Evolutionary conservation across 2,888 invertebrate species (phyloP).

Genomic region (Sipunculus nudus): DNA sequence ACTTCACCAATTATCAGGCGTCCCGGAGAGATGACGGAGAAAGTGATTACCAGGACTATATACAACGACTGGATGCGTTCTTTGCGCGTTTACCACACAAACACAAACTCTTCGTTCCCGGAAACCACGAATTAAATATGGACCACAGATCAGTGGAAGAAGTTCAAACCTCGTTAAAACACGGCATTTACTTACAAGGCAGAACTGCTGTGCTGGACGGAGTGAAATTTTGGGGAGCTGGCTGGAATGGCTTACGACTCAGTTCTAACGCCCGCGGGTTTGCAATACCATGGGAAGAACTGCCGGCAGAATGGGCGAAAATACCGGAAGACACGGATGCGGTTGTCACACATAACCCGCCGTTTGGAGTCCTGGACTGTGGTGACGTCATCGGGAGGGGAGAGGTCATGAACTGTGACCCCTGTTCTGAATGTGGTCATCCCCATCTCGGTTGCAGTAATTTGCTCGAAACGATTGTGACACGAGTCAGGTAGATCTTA

Average conservation of each 20-base stretch:
- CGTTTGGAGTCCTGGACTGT: slow-evolving; percentile 52
- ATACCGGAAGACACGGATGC: slow-evolving; percentile 55
- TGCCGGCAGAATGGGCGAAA: slow-evolving; percentile 46
- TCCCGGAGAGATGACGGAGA: slow-evolving; percentile 20
- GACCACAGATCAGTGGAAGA: slow-evolving; percentile 33
- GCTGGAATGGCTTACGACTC: slow-evolving; percentile 51
- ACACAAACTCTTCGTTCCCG: slow-evolving; percentile 58
- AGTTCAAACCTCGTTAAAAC: slow-evolving; percentile 43
- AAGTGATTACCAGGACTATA: slow-evolving; percentile 31
- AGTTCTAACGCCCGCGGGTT: slow-evolving; percentile 50
- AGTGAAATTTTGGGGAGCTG: slow-evolving; percentile 56
- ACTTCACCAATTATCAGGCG: slow-evolving; percentile 46
- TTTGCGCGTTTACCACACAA: slow-evolving; percentile 51
- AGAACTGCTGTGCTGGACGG: slow-evolving; percentile 46
- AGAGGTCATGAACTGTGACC: background rate
- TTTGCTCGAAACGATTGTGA: too few relatives aligned
- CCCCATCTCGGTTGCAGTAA: too few relatives aligned
- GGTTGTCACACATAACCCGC: slow-evolving; percentile 56
- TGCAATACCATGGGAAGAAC: slow-evolving; percentile 33
- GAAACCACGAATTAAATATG: slow-evolving; percentile 56
- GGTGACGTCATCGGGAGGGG: too few relatives aligned
- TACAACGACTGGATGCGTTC: slow-evolving; percentile 41
- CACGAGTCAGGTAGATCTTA: too few relatives aligned
- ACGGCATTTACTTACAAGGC: slow-evolving; percentile 55
- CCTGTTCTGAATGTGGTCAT: too few relatives aligned